phyloP scores from a whole-genome alignment of 2,113 vertebrate species.

The Halcyon senegalensis region DNA sequence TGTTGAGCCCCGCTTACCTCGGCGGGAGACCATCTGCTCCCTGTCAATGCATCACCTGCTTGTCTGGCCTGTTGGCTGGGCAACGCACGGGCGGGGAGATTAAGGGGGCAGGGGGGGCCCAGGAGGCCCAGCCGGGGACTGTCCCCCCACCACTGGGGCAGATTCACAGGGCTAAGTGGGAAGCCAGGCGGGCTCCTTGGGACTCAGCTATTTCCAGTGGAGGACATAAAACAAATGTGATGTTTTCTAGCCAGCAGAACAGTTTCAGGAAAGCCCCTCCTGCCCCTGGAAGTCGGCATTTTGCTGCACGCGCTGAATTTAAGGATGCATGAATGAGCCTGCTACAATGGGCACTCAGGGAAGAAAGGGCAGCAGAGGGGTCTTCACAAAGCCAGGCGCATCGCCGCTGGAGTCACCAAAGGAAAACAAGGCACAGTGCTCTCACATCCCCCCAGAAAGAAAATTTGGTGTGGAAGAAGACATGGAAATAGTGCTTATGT shows the following conservation, averaged over 20 bases:
- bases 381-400: not conserved
- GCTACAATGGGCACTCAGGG: not conserved
- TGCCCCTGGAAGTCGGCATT: constrained; percentile 25
- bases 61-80: constrained; percentile 89
- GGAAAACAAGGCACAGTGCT: not conserved
- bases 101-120: constrained; percentile 57
- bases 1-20: constrained; percentile 93
- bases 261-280: not conserved
- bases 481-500: not conserved
- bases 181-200: not conserved
- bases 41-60: constrained; percentile 99
- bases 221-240: not conserved
- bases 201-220: not conserved
- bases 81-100: constrained; percentile 79
- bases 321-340: constrained; percentile 45
- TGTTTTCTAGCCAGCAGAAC: not conserved
- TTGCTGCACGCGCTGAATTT: constrained; percentile 43
- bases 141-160: not conserved
- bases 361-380: constrained; percentile 12
- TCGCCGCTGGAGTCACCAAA: not conserved
- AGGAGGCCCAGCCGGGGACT: not conserved
- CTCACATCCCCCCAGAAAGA: not conserved
- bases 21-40: constrained; percentile 97
- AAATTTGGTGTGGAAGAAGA: not conserved
- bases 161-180: not conserved